Percentiles rank a stretch among this genome's conserved stretches.
Conservation (phyloP, 1,140 invertebrate species). For the Platyscapa corneri region DNA sequence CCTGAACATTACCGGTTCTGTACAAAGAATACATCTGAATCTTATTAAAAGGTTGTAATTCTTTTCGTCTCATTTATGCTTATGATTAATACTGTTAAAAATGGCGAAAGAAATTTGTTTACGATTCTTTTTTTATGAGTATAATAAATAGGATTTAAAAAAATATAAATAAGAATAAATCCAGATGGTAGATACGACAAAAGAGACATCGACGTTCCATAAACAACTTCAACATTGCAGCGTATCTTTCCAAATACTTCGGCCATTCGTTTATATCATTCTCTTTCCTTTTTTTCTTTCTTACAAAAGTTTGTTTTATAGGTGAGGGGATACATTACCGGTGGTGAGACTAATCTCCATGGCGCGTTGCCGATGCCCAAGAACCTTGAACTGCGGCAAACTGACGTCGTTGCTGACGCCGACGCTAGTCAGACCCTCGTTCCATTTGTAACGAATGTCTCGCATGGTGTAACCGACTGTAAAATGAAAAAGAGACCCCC, state of each 20-base stretch:
- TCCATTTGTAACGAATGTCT: constrained; percentile 97
- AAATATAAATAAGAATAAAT: background rate
- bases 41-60: background rate
- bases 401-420: constrained; percentile 94
- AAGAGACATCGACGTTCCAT: background rate
- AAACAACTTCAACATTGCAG: background rate
- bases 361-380: constrained; percentile 90
- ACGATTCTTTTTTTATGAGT: no score
- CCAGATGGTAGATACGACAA: background rate
- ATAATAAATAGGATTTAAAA: background rate
- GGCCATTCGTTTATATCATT: background rate
- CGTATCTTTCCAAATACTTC: background rate
- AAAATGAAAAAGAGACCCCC: constrained; percentile 81
- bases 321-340: constrained; percentile 80
- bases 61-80: background rate
- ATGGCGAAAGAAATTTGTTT: no score
- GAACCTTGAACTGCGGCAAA: constrained; percentile 95
- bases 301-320: background rate
- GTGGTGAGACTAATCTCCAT: constrained; percentile 94
- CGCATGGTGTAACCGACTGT: constrained; percentile 97
- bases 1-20: no score
- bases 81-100: no score
- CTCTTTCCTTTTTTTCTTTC: background rate
- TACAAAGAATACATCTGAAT: background rate
- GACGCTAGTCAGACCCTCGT: constrained; percentile 92